These are phyloP conservation scores for Drosophila repletoides DNA, from an alignment of 1,140 invertebrate genomes.

Conservation along the genomic window DNA sequence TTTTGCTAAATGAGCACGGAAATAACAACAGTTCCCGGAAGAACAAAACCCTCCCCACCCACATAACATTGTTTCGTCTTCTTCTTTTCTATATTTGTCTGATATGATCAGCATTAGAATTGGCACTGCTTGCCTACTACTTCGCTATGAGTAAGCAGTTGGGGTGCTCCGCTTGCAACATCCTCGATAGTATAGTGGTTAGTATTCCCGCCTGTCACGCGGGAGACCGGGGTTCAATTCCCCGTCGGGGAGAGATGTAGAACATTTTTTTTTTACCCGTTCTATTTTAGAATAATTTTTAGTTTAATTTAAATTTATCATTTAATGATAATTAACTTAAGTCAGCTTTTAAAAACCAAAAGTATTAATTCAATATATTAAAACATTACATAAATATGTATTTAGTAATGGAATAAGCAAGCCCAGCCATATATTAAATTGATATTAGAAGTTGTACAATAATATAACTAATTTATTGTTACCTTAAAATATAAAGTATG, in stretches of 20 bases:
- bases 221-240: constrained; percentile 84
- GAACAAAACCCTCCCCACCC: constrained; percentile 25
- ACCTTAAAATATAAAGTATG: too few species aligned
- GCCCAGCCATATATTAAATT: too few species aligned
- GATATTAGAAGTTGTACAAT: too few species aligned
- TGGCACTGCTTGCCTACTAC: constrained; percentile 3
- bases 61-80: neutral
- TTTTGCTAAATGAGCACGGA: constrained; percentile 42
- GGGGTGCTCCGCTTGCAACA: rapidly evolving
- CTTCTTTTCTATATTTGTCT: constrained; percentile 11
- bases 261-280: constrained; percentile 6
- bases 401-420: too few species aligned
- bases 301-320: neutral
- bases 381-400: too few species aligned
- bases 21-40: constrained; percentile 36
- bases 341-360: too few species aligned
- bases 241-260: constrained; percentile 81
- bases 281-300: neutral
- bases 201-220: constrained; percentile 83
- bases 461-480: too few species aligned
- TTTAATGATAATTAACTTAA: neutral
- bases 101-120: constrained; percentile 34
- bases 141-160: constrained; percentile 5
- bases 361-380: too few species aligned
- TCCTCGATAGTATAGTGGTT: constrained; percentile 77